A percentile compares a stretch with the other conserved stretches of the same genome.
Evolutionary conservation across 2,113 vertebrate genomes (phyloP).

Genomic region (Etheostoma cragini): DNA sequence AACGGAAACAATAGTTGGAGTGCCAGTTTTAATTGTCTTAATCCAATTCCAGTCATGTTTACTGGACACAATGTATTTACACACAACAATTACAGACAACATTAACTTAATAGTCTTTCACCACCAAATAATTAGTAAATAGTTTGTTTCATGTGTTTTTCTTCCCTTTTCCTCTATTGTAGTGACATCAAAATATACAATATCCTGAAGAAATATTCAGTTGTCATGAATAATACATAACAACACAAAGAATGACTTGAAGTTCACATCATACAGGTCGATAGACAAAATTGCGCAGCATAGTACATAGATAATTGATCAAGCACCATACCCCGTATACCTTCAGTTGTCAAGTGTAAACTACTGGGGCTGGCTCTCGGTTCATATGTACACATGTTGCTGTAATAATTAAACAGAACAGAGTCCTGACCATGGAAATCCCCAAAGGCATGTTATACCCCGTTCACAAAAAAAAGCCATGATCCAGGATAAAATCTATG

Average conservation of each 20-base stretch:
- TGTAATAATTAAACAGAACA: background rate
- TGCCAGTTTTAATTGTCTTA: background rate
- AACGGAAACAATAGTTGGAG: background rate
- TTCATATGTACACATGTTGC: background rate
- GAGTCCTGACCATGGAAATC: background rate
- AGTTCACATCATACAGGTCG: background rate
- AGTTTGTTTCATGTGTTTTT: background rate
- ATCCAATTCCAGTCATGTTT: background rate
- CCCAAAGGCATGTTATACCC: background rate
- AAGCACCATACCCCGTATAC: constrained; percentile 41
- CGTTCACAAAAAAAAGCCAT: constrained; percentile 3
- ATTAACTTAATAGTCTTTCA: background rate
- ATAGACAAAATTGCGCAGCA: background rate
- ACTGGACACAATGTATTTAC: constrained; percentile 5
- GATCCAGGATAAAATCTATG: background rate
- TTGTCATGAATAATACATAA: background rate
- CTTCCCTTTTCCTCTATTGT: background rate
- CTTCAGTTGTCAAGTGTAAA: constrained; percentile 43
- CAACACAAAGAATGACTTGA: background rate
- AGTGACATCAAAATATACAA: background rate
- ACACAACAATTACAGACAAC: constrained; percentile 21
- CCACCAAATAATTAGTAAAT: background rate
- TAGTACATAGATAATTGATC: background rate
- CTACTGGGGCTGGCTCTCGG: background rate
- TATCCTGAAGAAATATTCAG: background rate